Percentiles rank a stretch among this genome's conserved stretches.
Evolutionary conservation across 2,113 vertebrate species (phyloP).

Genomic region (Podiceps cristatus): DNA sequence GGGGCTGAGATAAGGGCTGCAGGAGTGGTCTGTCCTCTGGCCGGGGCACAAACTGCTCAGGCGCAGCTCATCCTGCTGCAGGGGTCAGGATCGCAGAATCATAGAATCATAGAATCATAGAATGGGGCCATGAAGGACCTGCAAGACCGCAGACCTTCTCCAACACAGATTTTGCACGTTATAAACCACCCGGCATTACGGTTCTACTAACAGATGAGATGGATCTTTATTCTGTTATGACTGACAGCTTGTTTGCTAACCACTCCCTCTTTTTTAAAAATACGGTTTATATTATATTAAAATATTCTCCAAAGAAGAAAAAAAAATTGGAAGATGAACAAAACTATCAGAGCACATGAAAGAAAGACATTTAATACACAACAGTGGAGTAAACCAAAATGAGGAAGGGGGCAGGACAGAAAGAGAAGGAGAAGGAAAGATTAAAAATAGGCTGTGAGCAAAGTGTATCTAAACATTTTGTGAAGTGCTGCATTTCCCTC

Average conservation of each 20-base stretch:
- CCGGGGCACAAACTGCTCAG: not conserved
- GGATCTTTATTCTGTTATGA: not conserved
- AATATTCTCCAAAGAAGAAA: not conserved
- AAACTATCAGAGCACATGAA: not conserved
- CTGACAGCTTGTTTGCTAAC: not conserved
- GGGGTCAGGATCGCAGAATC: not conserved
- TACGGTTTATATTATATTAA: not conserved
- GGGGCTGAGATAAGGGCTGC: not conserved
- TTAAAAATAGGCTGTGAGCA: slow-evolving; percentile 13
- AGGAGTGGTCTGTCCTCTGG: not conserved
- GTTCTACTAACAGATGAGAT: not conserved
- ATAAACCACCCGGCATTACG: not conserved
- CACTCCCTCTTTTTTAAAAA: not conserved
- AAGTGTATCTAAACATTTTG: slow-evolving; percentile 24
- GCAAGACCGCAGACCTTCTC: not conserved
- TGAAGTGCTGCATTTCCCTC: not conserved
- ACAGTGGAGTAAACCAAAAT: not conserved
- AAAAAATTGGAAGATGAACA: not conserved
- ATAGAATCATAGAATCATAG: too few species aligned
- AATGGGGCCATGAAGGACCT: not conserved
- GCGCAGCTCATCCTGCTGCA: not conserved
- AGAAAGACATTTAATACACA: not conserved
- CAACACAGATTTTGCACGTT: not conserved
- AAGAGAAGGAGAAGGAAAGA: not conserved
- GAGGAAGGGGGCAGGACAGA: not conserved